These are phyloP conservation scores for Amiota communis DNA, from an alignment of 2,888 invertebrate genomes.

Conservation along the genomic window DNA sequence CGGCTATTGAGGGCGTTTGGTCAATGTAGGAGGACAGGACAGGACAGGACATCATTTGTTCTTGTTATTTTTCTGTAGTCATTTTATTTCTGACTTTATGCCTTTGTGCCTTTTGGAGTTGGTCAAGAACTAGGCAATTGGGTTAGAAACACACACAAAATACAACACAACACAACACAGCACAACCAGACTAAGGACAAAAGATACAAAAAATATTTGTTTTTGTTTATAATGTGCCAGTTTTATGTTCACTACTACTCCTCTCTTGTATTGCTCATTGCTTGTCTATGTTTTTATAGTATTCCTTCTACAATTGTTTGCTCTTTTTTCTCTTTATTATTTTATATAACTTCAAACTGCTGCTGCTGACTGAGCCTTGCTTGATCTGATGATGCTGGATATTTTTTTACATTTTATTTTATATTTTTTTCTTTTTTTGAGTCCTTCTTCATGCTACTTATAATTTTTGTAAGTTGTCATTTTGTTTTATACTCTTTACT, in stretches of 20 bases:
- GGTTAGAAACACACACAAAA: slow-evolving; percentile 43
- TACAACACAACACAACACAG: slow-evolving; percentile 19
- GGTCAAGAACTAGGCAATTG: slow-evolving; percentile 57
- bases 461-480: slow-evolving; percentile 9
- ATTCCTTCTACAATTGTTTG: not conserved
- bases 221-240: slow-evolving; percentile 48
- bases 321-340: not conserved
- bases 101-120: not conserved
- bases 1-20: slow-evolving; percentile 7
- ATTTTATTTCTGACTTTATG: no score
- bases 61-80: not conserved
- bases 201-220: slow-evolving; percentile 44
- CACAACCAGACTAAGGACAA: no score
- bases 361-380: not conserved
- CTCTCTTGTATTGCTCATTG: no score
- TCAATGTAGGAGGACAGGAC: no score
- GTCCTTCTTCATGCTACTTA: no score
- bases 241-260: slow-evolving; percentile 1
- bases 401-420: slow-evolving; percentile 2
- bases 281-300: not conserved
- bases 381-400: not conserved
- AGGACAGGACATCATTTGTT: no score
- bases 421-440: no score
- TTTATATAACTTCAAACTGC: not conserved
- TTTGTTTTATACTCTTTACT: not conserved